phyloP scores from a whole-genome alignment of 1,140 invertebrate genomes.

The Camponotus vicinus region DNA sequence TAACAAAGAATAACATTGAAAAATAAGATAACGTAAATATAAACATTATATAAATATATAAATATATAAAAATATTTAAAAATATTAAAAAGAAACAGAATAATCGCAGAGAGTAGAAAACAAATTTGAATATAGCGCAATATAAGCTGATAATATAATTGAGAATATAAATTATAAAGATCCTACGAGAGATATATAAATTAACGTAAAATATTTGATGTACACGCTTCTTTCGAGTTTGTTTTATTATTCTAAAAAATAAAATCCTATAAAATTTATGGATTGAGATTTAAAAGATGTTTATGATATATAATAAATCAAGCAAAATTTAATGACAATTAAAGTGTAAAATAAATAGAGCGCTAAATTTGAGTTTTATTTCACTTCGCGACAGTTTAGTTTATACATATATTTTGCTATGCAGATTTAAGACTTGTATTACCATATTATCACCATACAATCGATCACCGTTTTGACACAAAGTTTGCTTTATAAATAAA shows the following conservation, averaged over 20 bases:
- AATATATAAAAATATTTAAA: too few species aligned
- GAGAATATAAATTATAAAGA: background rate
- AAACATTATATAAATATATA: too few species aligned
- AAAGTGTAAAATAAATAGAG: background rate
- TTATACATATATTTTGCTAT: background rate
- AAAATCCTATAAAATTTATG: constrained; percentile 11
- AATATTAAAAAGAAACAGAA: too few species aligned
- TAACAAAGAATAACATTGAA: too few species aligned
- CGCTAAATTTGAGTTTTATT: constrained; percentile 10
- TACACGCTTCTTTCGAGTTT: background rate
- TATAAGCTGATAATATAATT: too few species aligned
- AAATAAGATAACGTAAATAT: too few species aligned
- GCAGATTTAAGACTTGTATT: too few species aligned
- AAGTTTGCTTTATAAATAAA: constrained; percentile 19
- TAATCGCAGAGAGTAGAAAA: too few species aligned
- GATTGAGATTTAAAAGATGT: background rate
- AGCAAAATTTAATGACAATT: background rate
- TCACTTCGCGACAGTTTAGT: background rate
- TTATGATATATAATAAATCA: background rate
- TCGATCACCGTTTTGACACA: constrained; percentile 17
- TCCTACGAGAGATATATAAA: background rate
- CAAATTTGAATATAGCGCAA: too few species aligned
- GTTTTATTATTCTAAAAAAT: background rate
- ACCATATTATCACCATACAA: background rate
- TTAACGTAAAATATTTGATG: background rate